Base-by-base conservation (phyloP, 1,140 invertebrate species). In the Ptiloglossa arizonensis region DNA sequence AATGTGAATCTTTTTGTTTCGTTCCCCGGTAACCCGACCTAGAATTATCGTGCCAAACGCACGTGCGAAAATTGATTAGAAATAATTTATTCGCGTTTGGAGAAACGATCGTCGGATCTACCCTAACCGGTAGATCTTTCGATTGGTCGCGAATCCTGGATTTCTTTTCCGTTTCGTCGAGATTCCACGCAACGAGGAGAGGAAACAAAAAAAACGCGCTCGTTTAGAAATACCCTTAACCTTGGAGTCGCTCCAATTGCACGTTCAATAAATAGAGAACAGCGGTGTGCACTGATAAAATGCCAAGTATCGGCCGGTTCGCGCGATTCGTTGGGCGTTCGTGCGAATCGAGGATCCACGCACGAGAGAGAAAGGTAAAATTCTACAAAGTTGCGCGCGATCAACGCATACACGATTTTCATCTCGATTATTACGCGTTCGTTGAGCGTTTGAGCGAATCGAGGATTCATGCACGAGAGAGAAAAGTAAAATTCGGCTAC, bases 231-330 rank as follows among this genome's bases (percentile, higher is more conserved):
- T 13, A 32, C 5, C 32, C 35, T 62, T 71, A 70, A 77, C 75
- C 75, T 77, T 77, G 75, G 75, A 77, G 15, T 41, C 35, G 48
- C 9, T 77, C 75, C 75, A 77, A 77, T 77, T 77, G 62, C 57
- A 70, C 2, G 56, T 27, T 50, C 46, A 68, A 63, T 70, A 71
- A 77, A 77, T 71, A 77, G 68, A 52, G 68, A 62, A 71, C 48
- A 67, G 38, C 22, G 46, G 29, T 15, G 11, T 19, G 9, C 6
- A 77, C 68, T 77, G 68, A 77, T 63, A 71, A 71, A 63, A 70
- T 77, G 75, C 68, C 75, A 77, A 77, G 35, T 63, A 63, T 56
- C 68, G 38, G 22, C 19, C 48, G 32, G 46, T 54, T 64, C 59
- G 11, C 11, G 8, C 60, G 6, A 24, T 32, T 41, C 32, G 19